A percentile compares a stretch with the other conserved stretches of the same genome.
Conservation (phyloP, 1,140 invertebrate genomes). For the Aporrectodea caliginosa region DNA sequence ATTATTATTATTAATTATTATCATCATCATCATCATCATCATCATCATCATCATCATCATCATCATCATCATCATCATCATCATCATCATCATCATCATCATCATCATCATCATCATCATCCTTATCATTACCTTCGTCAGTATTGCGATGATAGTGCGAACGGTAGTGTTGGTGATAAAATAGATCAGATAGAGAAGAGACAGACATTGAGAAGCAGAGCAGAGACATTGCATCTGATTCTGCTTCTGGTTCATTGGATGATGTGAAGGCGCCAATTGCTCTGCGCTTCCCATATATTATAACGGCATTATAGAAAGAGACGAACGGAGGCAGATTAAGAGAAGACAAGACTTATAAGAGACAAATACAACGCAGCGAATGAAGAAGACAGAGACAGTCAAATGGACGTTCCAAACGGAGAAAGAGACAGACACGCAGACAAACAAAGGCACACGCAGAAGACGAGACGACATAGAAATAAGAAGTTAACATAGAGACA, state of each 20-base stretch:
- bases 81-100: slow-evolving; percentile 2
- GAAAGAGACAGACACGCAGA: neutral
- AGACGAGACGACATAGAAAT: too few species aligned
- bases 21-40: slow-evolving; percentile 2
- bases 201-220: too few species aligned
- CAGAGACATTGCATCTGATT: too few species aligned
- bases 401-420: neutral
- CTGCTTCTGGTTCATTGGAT: too few species aligned
- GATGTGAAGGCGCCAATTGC: too few species aligned
- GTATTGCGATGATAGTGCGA: neutral
- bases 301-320: too few species aligned
- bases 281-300: too few species aligned
- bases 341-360: too few species aligned
- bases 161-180: too few species aligned
- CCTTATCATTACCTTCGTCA: neutral
- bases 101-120: slow-evolving; percentile 3
- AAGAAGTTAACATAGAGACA: too few species aligned
- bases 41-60: slow-evolving; percentile 3
- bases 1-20: neutral
- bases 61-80: slow-evolving; percentile 2
- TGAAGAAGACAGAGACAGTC: neutral
- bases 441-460: neutral
- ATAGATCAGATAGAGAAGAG: too few species aligned
- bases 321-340: neutral
- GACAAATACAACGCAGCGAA: too few species aligned